A percentile compares a stretch with the other conserved stretches of the same genome.
phyloP scores from a whole-genome alignment of 1,140 invertebrate genomes.

The Scaptodrosophila lebanonensis region DNA sequence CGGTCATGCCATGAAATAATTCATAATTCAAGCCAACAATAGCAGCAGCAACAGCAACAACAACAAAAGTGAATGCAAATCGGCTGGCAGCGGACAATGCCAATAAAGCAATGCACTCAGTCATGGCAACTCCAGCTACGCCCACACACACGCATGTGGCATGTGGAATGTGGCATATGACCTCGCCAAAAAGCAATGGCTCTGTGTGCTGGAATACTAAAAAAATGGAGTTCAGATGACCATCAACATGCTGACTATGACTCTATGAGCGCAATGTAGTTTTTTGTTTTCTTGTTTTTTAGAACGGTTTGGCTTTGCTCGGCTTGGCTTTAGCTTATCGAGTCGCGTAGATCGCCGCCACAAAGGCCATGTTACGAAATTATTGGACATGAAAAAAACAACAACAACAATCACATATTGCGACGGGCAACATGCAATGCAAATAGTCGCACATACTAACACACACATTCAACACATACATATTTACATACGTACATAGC shows the following conservation, averaged over 20 bases:
- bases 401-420: conserved; percentile 1
- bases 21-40: conserved; percentile 43
- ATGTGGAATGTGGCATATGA: conserved; percentile 5
- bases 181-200: conserved; percentile 26
- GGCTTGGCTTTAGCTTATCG: conserved; percentile 40
- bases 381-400: conserved; percentile 53
- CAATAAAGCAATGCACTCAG: conserved; percentile 5
- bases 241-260: too few relatives aligned
- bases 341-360: conserved; percentile 63
- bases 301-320: conserved; percentile 1
- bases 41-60: background rate
- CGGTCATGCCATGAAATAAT: conserved; percentile 24
- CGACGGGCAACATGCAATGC: conserved; percentile 60
- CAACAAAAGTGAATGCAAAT: conserved; percentile 21
- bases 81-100: conserved; percentile 11
- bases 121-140: conserved; percentile 18
- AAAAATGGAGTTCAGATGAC: too few relatives aligned
- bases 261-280: too few relatives aligned
- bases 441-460: too few relatives aligned
- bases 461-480: too few relatives aligned
- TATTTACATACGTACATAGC: too few relatives aligned
- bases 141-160: conserved; percentile 11
- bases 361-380: conserved; percentile 75
- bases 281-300: conserved; percentile 20
- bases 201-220: too few relatives aligned